Base-by-base conservation (phyloP, 1,140 invertebrate genomes). In the Mesaphorura yosii region DNA sequence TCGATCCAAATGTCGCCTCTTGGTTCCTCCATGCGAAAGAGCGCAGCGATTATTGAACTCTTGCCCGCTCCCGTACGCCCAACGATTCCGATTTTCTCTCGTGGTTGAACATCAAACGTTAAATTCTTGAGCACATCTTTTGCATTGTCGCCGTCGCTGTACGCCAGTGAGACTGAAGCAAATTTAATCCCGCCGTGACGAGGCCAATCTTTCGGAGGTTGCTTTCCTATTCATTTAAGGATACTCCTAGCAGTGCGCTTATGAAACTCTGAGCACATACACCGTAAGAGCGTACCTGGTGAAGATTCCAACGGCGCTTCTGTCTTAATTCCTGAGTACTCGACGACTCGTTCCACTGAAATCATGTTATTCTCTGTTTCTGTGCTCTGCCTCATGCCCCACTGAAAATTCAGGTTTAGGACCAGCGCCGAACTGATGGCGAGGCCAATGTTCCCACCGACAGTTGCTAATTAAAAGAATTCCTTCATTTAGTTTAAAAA, bases 331-430 rank as follows among this genome's bases (percentile, higher is more conserved):
- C 75, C 69, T 10, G 76, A 79, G 63, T 85, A 87, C 64, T 86
- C 83, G 48, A 84, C 64, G 26, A 86, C 79, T 64, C 84, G 74
- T 68, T 87, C 83, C 5, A 86, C 84, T 12, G 81, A 80, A 23
- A 83, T 86, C 83, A 87, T 87, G 60, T 79, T 78, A 66, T 84
- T 87, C 60, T 91, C 76, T 1, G 85, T 79, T 68, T 91, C 87
- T 0, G 86, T 81, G 1, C 50, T 49, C 67, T 89, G 84, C 42
- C 85, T 75, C 48, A 91, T 81, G 10, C 84, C 85, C 71, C 83
- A 83, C 66, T 91, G 87, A 51, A 91, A 48, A 25, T 29, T 52
- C 17, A 52, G 52, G 6, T 48, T 63, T 1, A 63, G 22, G 12
- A 46, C 40, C 28, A 63, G 40, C 2, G 48, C 48, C 15, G 58